Evolutionary conservation across 2,888 invertebrate species (phyloP).

Genomic region (Athrips mouffetella): DNA sequence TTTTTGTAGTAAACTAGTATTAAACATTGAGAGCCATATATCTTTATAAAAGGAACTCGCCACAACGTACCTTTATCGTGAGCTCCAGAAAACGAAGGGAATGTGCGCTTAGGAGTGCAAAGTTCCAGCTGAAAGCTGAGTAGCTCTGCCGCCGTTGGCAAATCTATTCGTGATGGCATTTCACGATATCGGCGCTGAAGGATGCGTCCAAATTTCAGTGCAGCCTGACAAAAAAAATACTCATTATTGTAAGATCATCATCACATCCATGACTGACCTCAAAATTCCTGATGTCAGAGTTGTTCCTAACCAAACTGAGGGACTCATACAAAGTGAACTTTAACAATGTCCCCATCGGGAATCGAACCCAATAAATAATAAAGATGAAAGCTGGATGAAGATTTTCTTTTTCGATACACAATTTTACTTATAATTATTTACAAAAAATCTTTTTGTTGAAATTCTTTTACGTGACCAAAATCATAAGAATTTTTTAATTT

Average conservation of each 20-base stretch:
- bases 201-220: constrained; percentile 53
- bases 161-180: constrained; percentile 35
- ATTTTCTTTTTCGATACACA: too few species aligned
- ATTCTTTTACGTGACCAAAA: background rate
- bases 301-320: too few species aligned
- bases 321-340: too few species aligned
- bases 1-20: too few species aligned
- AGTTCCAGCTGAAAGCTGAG: constrained; percentile 54
- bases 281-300: too few species aligned
- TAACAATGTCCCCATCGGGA: too few species aligned
- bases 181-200: constrained; percentile 32
- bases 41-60: too few species aligned
- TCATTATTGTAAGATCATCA: background rate
- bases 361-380: too few species aligned
- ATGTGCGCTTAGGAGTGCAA: constrained; percentile 41
- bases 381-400: too few species aligned
- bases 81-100: background rate
- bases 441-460: background rate
- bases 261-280: too few species aligned
- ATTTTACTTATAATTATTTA: too few species aligned
- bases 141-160: constrained; percentile 52
- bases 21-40: too few species aligned
- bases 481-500: background rate
- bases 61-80: constrained; percentile 3
- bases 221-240: constrained; percentile 37